phyloP scores from a whole-genome alignment of 2,888 invertebrate genomes.

The Frankliniella fusca region DNA sequence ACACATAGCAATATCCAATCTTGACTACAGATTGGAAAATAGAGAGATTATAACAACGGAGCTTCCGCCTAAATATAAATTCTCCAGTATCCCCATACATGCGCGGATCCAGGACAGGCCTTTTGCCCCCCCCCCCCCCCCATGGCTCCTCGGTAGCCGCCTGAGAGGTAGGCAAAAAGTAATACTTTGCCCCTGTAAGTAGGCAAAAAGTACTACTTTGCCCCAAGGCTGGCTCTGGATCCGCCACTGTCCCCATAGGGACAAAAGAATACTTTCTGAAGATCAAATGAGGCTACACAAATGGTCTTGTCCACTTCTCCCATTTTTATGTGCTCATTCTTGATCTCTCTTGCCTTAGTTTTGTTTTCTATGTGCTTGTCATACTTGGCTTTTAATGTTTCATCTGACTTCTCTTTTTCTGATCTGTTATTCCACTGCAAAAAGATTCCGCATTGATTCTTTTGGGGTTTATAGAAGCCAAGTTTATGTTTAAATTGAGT shows the following conservation, averaged over 20 bases:
- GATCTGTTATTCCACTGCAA: conserved; percentile 31
- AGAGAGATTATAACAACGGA: conserved; percentile 39
- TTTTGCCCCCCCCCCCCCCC: no score
- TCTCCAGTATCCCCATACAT: conserved; percentile 34
- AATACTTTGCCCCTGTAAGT: no score
- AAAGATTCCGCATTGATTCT: conserved; percentile 35
- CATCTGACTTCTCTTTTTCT: no score
- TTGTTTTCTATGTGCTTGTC: conserved; percentile 30
- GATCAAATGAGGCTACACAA: no score
- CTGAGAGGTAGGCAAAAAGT: no score
- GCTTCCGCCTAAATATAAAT: conserved; percentile 38
- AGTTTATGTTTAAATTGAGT: conserved; percentile 35
- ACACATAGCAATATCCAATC: conserved; percentile 39
- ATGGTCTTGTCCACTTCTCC: not conserved
- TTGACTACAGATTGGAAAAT: conserved; percentile 36
- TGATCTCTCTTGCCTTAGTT: conserved; percentile 25
- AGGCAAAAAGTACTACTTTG: no score
- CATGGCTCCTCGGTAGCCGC: no score
- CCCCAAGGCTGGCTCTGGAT: no score
- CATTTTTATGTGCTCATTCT: no score
- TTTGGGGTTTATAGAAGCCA: conserved; percentile 37
- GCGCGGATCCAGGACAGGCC: no score
- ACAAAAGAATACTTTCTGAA: no score
- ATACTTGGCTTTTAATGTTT: conserved; percentile 28
- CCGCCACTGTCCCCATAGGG: no score